Percentiles rank a stretch among this genome's conserved stretches.
Conservation (phyloP, 2,797 vertebrate genomes). For the Gymnothorax javanicus region DNA sequence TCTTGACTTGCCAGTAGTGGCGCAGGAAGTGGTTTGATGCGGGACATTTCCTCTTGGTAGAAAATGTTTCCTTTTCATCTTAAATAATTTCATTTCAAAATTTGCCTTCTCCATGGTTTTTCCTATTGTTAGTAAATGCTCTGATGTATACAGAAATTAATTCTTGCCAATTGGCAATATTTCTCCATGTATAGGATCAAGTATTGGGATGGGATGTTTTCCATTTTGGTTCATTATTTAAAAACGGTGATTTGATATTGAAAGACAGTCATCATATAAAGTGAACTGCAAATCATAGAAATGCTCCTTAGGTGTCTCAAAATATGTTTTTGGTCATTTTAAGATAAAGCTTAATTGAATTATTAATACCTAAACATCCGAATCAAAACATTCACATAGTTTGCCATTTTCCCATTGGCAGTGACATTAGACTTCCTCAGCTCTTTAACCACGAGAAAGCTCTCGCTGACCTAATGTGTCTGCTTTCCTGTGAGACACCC, state of each 20-base stretch:
- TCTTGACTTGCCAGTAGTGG: background rate
- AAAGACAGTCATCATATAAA: too few species aligned
- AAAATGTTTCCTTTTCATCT: constrained; percentile 27
- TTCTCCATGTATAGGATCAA: background rate
- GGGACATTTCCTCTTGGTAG: background rate
- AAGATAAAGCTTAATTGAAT: too few species aligned
- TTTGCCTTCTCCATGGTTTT: background rate
- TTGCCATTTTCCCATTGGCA: too few species aligned
- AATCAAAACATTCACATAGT: too few species aligned
- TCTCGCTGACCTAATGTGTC: too few species aligned
- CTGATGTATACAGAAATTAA: background rate
- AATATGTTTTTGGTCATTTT: too few species aligned
- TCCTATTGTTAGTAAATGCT: background rate
- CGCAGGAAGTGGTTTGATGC: background rate
- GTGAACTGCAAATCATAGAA: too few species aligned
- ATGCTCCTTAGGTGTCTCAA: too few species aligned
- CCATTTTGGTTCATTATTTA: background rate
- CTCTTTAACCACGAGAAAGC: too few species aligned
- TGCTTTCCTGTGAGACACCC: too few species aligned
- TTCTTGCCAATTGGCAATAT: background rate
- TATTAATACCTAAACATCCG: too few species aligned
- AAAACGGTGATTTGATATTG: background rate
- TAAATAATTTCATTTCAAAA: background rate
- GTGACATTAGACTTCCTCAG: too few species aligned
- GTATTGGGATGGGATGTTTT: background rate